Evolutionary conservation across 92 coral and sea anemone species (phyloP), one percentile per base, ranked within the genome.

Genomic region (Muricea muricata): DNA sequence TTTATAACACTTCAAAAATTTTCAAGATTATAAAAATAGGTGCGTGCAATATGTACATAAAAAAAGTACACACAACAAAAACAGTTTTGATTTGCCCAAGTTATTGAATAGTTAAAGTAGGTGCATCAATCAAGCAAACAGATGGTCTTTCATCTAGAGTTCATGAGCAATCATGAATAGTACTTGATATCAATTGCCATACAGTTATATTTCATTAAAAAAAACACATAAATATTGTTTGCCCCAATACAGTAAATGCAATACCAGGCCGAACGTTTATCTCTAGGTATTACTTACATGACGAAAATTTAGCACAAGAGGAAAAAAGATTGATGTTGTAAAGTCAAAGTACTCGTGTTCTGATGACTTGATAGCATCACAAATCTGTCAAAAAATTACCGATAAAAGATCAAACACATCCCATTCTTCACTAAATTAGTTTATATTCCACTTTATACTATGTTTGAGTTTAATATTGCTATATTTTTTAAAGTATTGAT

Each of bases 311-410:
- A 89, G 40, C 40, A 91, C 86, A 9, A 86, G 90, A 7, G 98
- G 97, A 47, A 90, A 41, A 33, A 89, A 90, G 35, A 95, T 52
- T 21, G 95, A 73, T 37, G 92, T 79, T 33, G 92, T 80, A 87
- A 95, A 95, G 41, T 88, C 83, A 26, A 84, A 87, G 86, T 74
- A 91, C 75, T 95, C 94, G 90, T 91, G 85, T 25, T 87, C 91
- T 83, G 96, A 83, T 71, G 67, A 58, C 65, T 67, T 84, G 52
- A 95, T 56, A 34, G 93, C 73, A 46, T 89, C 91, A 54, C 72
- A 73, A 35, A 95, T 92, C 97, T 93, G 65, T 23, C 30, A 7
- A 72, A 46, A 73, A 42, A 41, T 15, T 14, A 70, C 4, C 35
- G 37, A 33, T 11, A 17, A 8, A 28, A 21, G 1, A 28, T 33